Percentiles rank a stretch among this genome's conserved stretches.
Evolutionary conservation across 2,797 vertebrate genomes (phyloP).

Genomic region (Siniperca obscura): DNA sequence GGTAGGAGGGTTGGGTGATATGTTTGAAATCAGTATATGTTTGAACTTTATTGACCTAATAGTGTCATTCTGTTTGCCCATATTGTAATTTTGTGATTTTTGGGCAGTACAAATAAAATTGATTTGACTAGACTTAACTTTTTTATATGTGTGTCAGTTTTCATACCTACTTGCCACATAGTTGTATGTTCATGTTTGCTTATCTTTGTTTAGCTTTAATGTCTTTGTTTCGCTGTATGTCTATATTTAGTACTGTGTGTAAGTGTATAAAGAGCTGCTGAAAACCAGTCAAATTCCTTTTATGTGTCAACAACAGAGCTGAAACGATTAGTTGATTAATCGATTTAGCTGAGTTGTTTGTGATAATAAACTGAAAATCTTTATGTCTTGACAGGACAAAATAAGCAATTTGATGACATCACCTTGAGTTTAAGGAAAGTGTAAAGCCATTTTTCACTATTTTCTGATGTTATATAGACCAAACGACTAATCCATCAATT

Average conservation of each 20-base stretch:
- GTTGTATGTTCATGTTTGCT: conserved; percentile 19
- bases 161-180: background rate
- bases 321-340: background rate
- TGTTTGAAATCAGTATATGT: conserved; percentile 3
- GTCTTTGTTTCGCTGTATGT: conserved; percentile 17
- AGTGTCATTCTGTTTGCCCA: background rate
- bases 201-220: conserved; percentile 22
- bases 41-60: background rate
- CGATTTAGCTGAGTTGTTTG: background rate
- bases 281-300: background rate
- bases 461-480: background rate
- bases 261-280: background rate
- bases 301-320: conserved; percentile 3
- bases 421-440: background rate
- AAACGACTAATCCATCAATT: background rate
- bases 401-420: background rate
- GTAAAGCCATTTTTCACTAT: background rate
- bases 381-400: background rate
- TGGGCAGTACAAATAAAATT: background rate
- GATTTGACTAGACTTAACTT: background rate
- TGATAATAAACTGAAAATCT: background rate
- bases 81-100: background rate
- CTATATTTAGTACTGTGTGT: conserved; percentile 30
- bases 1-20: background rate
- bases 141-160: background rate